Base-by-base conservation (phyloP, 1,140 invertebrate genomes). In the Araneus ventricosus region DNA sequence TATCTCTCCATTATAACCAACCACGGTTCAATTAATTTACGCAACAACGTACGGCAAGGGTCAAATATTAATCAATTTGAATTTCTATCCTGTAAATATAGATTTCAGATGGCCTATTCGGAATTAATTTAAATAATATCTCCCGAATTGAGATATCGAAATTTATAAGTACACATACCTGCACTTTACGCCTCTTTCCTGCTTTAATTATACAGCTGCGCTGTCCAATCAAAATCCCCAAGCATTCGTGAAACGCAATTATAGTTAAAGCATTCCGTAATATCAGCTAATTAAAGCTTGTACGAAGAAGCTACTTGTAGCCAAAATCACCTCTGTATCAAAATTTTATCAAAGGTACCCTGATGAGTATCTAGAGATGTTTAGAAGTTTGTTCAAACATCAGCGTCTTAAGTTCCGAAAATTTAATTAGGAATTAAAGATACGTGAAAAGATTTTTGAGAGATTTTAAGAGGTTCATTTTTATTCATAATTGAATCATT, bases 231-330 rank as follows among this genome's bases (percentile, higher is more conserved):
- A 52, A 52, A 52, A 52, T 52, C 45, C 45, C n/a, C 59, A 63
- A n/a, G n/a, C n/a, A 63, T 63, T 63, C 59, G 6, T 63, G 59
- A 63, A 63, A 63, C 59, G 22, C 59, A 63, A 63, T 63, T 63
- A 63, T 63, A 63, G 59, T 63, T 63, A 63, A 24, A 63, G 59
- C 59, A 52, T 63, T 63, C n/a, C 59, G 59, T 63, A 63, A 63
- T 63, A n/a, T 63, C 59, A n/a, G 22, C 59, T 63, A 63, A 63
- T 63, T 63, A 63, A 63, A 63, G 59, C n/a, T n/a, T 4, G 6
- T 20, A 63, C 7, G 22, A 63, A 63, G 59, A 63, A 63, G 45
- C 59, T 63, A 22, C 22, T 24, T n/a, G 59, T n/a, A 63, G 20
- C 24, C 6, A 63, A n/a, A 63, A n/a, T 63, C 59, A 63, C n/a